Base-by-base conservation (phyloP, 2,113 vertebrate genomes). In the Gymnogyps californianus region DNA sequence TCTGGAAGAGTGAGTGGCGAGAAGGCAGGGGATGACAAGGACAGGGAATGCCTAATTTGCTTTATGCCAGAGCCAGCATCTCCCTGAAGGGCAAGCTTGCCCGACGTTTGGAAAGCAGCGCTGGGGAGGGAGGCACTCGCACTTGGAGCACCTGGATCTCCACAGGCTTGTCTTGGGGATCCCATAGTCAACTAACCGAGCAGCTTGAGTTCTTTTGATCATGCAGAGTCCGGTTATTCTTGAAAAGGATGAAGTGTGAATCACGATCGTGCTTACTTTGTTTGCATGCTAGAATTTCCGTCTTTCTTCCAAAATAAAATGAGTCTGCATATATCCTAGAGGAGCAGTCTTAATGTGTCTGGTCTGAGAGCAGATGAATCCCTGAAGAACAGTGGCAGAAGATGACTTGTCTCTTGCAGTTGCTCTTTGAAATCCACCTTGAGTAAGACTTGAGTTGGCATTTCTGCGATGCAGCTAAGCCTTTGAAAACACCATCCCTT, bases 201-300 rank as follows among this genome's bases (percentile, higher is more conserved):
- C 52, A 59, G 13, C 61, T 13, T 8, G 62, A 54, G 57, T 44
- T 32, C 66, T 52, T 90, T 46, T 62, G 70, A 25, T 46, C 3
- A 0, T 16, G 19, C 40, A 3, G 21, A 29, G 66, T 17, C 61
- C 69, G 0, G 0, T 22, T 36, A 3, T 2, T 2, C 70, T 38
- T 29, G 38, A 4, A 7, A 46, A 72, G 38, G 49, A 24, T 24
- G 26, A 19, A 24, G 46, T 8, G 31, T 13, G 51, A 58, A 7
- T 64, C 55, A n/a, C 5, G 0, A 3, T 1, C 5, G 1, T 7
- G 55, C 61, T 66, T 11, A 3, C 31, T 59, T 58, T 42, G 64
- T 16, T 72, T 32, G n/a, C 40, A 14, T 19, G 29, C 66, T 9
- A 5, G n/a, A 19, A n/a, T 34, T 83, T 10, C 82, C 32, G 10